These are phyloP conservation scores for Naso thynnoides DNA, from an alignment of 2,797 vertebrate genomes.

Conservation along the genomic window DNA sequence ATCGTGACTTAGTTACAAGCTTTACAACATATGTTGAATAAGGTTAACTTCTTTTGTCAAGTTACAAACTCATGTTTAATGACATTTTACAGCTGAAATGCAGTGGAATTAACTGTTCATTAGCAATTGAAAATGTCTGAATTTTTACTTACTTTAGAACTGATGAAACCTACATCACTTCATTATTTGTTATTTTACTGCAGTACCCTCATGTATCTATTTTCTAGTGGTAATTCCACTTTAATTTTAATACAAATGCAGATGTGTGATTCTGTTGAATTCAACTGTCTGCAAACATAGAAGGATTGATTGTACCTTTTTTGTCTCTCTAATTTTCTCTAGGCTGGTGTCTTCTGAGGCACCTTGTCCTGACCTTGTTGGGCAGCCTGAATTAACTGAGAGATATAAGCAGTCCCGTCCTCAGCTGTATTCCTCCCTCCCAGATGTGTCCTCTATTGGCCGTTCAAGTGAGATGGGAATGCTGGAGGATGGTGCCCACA, in stretches of 20 bases:
- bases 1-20: not conserved
- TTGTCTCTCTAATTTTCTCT: conserved; percentile 13
- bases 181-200: not conserved
- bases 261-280: not conserved
- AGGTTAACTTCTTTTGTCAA: not conserved
- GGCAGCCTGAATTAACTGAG: conserved; percentile 58
- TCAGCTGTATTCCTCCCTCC: conserved; percentile 79
- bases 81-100: not conserved
- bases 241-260: not conserved
- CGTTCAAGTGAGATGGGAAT: conserved; percentile 20
- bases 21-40: not conserved
- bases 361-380: conserved; percentile 81
- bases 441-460: conserved; percentile 81
- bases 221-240: not conserved
- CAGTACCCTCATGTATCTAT: not conserved
- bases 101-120: not conserved
- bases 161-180: not conserved
- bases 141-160: not conserved
- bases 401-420: conserved; percentile 50
- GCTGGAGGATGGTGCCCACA: conserved; percentile 29
- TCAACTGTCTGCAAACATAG: too few relatives aligned
- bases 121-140: too few relatives aligned
- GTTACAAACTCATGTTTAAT: not conserved
- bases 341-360: conserved; percentile 59
- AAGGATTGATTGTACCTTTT: not conserved